Percentiles rank a stretch among this genome's conserved stretches.
phyloP scores from a whole-genome alignment of 2,888 invertebrate species.

The Coenonympha arcania region DNA sequence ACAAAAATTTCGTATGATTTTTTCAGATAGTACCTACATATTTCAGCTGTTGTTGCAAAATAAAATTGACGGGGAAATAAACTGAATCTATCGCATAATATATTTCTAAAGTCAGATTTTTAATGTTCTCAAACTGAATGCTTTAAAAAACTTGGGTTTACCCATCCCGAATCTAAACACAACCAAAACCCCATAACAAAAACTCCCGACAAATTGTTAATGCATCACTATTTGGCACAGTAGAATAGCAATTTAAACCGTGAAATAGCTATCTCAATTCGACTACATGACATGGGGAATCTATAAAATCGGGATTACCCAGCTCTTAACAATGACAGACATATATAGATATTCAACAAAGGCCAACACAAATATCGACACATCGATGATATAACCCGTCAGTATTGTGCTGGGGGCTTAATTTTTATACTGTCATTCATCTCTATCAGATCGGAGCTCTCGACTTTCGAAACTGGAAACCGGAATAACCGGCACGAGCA shows the following conservation, averaged over 20 bases:
- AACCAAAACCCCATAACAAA: neutral
- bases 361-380: neutral
- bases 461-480: slow-evolving; percentile 56
- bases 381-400: slow-evolving; percentile 15
- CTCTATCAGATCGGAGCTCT: slow-evolving; percentile 40
- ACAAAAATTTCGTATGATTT: too few relatives aligned
- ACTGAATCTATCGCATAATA: too few relatives aligned
- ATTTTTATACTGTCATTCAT: slow-evolving; percentile 42
- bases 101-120: too few relatives aligned
- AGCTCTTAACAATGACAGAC: neutral
- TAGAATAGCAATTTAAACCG: neutral
- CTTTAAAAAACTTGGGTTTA: too few relatives aligned
- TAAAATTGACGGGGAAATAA: too few relatives aligned
- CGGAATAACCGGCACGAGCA: slow-evolving; percentile 41
- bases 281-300: neutral
- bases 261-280: too few relatives aligned
- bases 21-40: too few relatives aligned
- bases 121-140: too few relatives aligned
- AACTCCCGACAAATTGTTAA: neutral
- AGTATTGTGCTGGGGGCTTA: slow-evolving; percentile 6
- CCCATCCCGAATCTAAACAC: too few relatives aligned
- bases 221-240: neutral
- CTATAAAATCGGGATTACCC: neutral
- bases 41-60: too few relatives aligned
- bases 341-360: neutral